Conservation (phyloP, 1,140 invertebrate genomes). For the Temnothorax nylanderi region DNA sequence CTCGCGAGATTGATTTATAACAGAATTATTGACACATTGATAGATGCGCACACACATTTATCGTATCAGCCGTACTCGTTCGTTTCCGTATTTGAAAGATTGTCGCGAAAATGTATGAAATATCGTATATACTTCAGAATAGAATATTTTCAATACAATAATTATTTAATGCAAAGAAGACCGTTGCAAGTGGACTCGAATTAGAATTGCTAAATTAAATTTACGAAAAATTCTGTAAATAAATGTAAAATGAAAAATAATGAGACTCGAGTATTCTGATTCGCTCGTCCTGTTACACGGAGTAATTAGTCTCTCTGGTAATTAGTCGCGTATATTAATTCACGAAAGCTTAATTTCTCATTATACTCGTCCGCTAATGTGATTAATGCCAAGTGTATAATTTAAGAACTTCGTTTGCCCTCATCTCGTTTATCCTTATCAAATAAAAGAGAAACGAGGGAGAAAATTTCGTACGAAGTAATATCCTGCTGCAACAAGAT, state of each 20-base stretch:
- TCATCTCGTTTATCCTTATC: background rate
- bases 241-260: conserved; percentile 3
- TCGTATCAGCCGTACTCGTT: background rate
- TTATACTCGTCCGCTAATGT: background rate
- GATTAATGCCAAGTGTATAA: conserved; percentile 29
- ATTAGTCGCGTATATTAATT: conserved; percentile 28
- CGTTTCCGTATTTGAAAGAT: conserved; percentile 26
- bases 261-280: background rate
- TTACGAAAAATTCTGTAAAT: background rate
- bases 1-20: conserved; percentile 43
- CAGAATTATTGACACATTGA: conserved; percentile 33
- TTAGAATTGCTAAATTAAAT: background rate
- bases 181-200: background rate
- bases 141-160: background rate
- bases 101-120: background rate
- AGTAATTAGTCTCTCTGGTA: conserved; percentile 12
- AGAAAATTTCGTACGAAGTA: background rate
- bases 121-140: background rate
- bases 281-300: background rate
- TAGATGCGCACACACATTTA: conserved; percentile 2
- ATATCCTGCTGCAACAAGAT: background rate
- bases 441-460: background rate
- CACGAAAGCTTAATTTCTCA: conserved; percentile 34
- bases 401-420: background rate
- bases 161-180: background rate